These are phyloP conservation scores for Platysteira castanea DNA, from an alignment of 2,113 vertebrate species.

Conservation along the genomic window DNA sequence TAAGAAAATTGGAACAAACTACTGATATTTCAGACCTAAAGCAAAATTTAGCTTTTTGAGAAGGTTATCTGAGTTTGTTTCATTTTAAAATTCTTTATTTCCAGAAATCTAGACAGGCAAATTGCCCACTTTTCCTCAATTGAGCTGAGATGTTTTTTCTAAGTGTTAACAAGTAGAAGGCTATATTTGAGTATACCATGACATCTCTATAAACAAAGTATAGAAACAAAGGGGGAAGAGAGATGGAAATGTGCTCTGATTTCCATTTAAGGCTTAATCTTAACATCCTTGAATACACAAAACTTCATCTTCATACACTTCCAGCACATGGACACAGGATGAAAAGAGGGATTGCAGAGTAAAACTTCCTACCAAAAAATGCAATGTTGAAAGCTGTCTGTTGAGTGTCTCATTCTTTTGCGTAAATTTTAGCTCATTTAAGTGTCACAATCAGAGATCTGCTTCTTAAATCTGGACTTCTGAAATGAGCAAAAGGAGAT, in stretches of 20 bases:
- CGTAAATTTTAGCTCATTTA: neutral
- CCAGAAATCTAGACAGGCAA: neutral
- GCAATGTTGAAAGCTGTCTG: neutral
- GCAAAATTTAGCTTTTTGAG: neutral
- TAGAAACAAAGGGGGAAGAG: neutral
- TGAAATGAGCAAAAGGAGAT: neutral
- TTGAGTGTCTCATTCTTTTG: neutral
- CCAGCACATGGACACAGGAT: neutral
- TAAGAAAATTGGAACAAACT: neutral
- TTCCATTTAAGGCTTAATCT: neutral
- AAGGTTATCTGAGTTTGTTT: neutral
- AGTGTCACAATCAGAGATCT: neutral
- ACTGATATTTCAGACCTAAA: neutral
- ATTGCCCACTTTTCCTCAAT: conserved; percentile 8
- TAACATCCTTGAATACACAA: neutral
- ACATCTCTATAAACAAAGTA: neutral
- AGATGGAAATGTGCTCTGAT: neutral
- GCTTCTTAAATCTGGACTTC: neutral
- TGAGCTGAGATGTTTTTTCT: neutral
- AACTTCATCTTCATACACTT: neutral
- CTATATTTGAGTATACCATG: neutral
- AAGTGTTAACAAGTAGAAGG: neutral
- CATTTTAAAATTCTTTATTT: neutral
- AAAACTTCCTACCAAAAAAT: neutral
- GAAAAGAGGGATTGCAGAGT: neutral